A percentile compares a stretch with the other conserved stretches of the same genome.
Evolutionary conservation across 64 coral and sea anemone species (phyloP).

Genomic region (Pocillopora damicornis): DNA sequence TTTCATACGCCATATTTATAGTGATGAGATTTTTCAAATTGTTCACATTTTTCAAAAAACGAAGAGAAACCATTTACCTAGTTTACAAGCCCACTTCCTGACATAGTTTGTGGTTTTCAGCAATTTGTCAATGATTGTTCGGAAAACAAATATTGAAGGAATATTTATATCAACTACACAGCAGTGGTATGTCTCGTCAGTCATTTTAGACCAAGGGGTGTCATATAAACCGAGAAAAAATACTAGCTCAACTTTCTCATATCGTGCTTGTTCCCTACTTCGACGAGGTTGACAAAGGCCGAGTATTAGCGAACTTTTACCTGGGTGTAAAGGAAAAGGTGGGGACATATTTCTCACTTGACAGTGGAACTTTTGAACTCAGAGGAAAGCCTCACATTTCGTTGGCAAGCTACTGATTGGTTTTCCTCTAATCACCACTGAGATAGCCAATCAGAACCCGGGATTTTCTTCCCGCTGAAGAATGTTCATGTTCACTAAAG

Average conservation of each 20-base stretch:
- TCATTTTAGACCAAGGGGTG: slow-evolving; percentile 6
- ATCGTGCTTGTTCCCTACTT: not conserved
- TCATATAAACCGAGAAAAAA: not conserved
- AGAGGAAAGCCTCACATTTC: slow-evolving; percentile 76
- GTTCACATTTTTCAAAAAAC: not conserved
- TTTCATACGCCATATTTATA: not conserved
- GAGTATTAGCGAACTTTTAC: not conserved
- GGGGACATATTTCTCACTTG: slow-evolving; percentile 45
- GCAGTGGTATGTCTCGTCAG: not conserved
- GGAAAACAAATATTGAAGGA: too few species aligned
- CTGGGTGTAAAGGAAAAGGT: slow-evolving; percentile 64
- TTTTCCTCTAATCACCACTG: not conserved
- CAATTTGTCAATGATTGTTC: not conserved
- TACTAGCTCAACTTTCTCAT: not conserved
- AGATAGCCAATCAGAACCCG: slow-evolving; percentile 41
- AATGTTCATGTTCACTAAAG: not conserved
- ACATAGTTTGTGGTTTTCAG: not conserved
- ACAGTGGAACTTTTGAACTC: slow-evolving; percentile 29
- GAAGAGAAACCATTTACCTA: not conserved
- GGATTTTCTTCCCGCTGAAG: not conserved
- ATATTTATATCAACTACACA: too few species aligned
- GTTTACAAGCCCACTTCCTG: not conserved
- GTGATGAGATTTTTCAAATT: not conserved
- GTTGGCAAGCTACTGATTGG: slow-evolving; percentile 50
- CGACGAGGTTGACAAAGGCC: not conserved